Base-by-base conservation (phyloP, 2,797 vertebrate species). In the Hydrophis major region DNA sequence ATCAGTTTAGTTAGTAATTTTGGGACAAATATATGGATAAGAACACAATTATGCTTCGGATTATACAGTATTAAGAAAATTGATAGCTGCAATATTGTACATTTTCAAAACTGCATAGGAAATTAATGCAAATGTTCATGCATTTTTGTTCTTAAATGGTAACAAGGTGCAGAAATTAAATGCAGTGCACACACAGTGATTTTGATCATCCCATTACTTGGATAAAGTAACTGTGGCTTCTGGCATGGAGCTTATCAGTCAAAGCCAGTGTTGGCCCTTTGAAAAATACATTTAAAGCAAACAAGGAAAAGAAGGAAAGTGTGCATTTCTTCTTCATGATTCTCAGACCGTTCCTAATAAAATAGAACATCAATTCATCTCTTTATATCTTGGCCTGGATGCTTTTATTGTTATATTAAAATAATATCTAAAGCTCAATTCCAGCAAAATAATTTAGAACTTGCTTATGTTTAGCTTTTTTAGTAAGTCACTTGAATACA, bases 401-500 rank as follows among this genome's bases (percentile, higher is more conserved):
- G 10, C 28, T 88, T 88, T 93, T 88, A 88, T 78, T 60, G 55
- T 78, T 55, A 37, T n/a, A 88, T 91, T 91, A 47, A 50, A 69
- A 90, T 74, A n/a, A 55, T 50, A 90, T 87, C 89, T 87, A 60
- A 66, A 87, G 53, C 53, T 22, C 42, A 57, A 13, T 88, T 91
- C 55, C 42, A 83, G 89, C 56, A 88, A 61, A 93, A 69, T 83
- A 61, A 83, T 93, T 88, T 16, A 88, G 32, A 32, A 63, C 87
- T 57, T 83, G 56, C 27, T 88, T 88, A 88, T 47, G 28, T 60
- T 88, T 88, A 63, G 90, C 25, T 74, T 74, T 53, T 86, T 18
- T 47, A 66, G 83, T 69, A n/a, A 93, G 47, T 69, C 55, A 93
- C 57, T 74, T 88, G 27, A 59, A 87, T 90, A 25, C 2, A 32